A percentile compares a stretch with the other conserved stretches of the same genome.
Conservation (phyloP, 37 sponge, comb jelly and placozoan genomes). For the Diacarnus erythraeanus region DNA sequence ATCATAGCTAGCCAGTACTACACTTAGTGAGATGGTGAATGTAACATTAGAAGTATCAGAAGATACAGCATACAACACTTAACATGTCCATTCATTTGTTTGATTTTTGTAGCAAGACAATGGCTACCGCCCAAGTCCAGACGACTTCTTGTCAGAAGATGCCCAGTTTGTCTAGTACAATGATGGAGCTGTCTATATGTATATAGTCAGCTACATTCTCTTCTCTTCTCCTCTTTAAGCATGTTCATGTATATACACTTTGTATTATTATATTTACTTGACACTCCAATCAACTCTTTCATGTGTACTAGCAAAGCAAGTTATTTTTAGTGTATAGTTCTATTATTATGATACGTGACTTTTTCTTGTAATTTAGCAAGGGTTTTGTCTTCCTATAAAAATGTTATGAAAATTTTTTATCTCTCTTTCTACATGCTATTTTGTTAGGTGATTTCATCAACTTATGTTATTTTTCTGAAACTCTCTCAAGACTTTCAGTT, state of each 20-base stretch:
- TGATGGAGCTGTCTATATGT: not conserved
- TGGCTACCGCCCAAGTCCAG: conserved; percentile 37
- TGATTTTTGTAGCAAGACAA: conserved; percentile 28
- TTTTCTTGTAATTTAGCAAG: not conserved
- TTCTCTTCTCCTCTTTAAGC: no score
- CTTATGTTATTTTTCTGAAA: not conserved
- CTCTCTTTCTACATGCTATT: not conserved
- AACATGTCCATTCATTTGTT: not conserved
- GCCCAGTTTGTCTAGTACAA: conserved; percentile 42
- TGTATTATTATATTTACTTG: not conserved
- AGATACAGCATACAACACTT: no score
- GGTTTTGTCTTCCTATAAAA: not conserved
- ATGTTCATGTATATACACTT: no score
- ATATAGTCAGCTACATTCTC: no score
- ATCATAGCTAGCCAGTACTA: no score
- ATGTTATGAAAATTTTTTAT: not conserved
- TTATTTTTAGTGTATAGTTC: not conserved
- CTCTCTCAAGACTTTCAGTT: not conserved
- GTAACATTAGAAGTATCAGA: no score
- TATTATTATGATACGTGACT: not conserved
- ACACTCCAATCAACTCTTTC: not conserved
- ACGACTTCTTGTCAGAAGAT: conserved; percentile 53
- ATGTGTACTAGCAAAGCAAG: not conserved
- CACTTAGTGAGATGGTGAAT: no score
- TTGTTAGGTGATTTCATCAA: not conserved